Conservation (phyloP, 2,113 vertebrate genomes). For the Podocnemis expansa region DNA sequence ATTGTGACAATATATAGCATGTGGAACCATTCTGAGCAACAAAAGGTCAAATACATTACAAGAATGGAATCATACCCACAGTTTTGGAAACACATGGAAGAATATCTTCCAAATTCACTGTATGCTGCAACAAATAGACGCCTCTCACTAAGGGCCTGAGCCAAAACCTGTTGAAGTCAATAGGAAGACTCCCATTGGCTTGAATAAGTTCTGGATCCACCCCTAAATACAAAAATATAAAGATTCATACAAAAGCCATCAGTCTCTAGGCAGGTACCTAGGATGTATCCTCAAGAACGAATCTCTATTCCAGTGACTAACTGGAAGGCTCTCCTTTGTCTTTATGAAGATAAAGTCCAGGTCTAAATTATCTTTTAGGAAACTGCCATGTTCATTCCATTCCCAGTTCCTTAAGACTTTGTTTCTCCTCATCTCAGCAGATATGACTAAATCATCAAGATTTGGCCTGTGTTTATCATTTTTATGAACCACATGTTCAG, state of each 20-base stretch:
- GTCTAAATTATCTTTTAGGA: not conserved
- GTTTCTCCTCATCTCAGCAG: not conserved
- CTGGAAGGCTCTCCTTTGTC: not conserved
- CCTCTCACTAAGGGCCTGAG: not conserved
- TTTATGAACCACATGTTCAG: not conserved
- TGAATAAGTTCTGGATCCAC: not conserved
- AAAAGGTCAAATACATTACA: not conserved
- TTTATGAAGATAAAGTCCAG: not conserved
- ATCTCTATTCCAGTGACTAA: not conserved
- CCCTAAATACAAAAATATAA: fast-evolving
- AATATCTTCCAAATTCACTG: not conserved
- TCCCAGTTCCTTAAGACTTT: not conserved
- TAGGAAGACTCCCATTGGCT: not conserved
- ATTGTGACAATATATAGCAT: not conserved
- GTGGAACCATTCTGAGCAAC: not conserved
- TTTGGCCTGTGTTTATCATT: not conserved
- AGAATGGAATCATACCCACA: not conserved
- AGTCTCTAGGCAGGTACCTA: not conserved
- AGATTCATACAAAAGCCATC: not conserved
- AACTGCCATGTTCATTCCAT: fast-evolving
- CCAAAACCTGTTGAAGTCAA: not conserved
- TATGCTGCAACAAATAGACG: not conserved
- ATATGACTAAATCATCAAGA: not conserved
- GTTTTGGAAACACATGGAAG: not conserved
- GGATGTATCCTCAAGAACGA: not conserved